phyloP scores from a whole-genome alignment of 2,113 vertebrate genomes.

The Dendropsophus ebraccatus region DNA sequence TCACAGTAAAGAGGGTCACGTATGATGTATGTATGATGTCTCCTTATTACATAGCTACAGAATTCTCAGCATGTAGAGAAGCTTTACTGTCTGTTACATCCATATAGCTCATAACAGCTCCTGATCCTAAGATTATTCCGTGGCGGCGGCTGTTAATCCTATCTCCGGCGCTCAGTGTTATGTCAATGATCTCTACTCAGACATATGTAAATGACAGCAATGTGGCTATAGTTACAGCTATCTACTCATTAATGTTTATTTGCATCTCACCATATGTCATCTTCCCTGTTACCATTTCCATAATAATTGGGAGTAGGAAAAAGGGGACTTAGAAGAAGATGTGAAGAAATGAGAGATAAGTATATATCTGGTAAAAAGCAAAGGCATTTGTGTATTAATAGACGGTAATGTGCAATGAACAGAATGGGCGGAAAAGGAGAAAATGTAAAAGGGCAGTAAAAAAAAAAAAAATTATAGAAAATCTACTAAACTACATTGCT shows the following conservation, averaged over 20 bases:
- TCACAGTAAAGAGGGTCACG: too few species aligned
- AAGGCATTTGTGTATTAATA: not conserved
- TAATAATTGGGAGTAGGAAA: not conserved
- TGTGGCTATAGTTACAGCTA: not conserved
- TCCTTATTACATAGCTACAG: too few species aligned
- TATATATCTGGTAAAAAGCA: not conserved
- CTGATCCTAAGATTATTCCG: not conserved
- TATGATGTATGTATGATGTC: too few species aligned
- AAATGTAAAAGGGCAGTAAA: not conserved
- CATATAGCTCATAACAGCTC: not conserved
- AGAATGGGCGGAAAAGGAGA: not conserved
- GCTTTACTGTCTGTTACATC: not conserved
- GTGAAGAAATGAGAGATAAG: not conserved
- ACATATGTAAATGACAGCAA: not conserved
- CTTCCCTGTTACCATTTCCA: too few species aligned
- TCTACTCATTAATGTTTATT: not conserved
- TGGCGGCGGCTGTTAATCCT: not conserved
- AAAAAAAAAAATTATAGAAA: not conserved
- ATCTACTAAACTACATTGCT: not conserved
- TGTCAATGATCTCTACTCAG: not conserved
- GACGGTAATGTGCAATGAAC: not conserved
- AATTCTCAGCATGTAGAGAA: not conserved
- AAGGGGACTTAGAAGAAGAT: slow-evolving; percentile 5
- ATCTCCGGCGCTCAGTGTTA: not conserved
- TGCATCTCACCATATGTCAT: not conserved